These are phyloP conservation scores for Synergus laeviventris DNA, from an alignment of 2,888 invertebrate species.

Conservation along the genomic window DNA sequence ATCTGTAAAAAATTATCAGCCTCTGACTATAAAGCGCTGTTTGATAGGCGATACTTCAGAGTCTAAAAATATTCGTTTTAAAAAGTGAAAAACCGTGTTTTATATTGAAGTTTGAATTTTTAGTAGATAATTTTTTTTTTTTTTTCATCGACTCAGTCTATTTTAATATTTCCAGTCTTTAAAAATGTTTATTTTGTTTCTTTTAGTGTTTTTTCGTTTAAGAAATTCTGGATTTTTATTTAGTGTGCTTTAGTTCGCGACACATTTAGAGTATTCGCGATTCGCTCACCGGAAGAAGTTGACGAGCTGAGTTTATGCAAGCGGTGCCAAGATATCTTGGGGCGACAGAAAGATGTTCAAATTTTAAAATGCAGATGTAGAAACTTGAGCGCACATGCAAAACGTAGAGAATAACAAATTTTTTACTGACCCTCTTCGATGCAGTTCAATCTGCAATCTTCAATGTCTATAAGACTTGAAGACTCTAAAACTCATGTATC, in stretches of 20 bases:
- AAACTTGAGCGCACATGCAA: neutral
- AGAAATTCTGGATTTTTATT: neutral
- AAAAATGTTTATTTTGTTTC: neutral
- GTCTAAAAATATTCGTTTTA: slow-evolving; percentile 18
- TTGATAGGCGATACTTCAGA: neutral
- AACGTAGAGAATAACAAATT: no score
- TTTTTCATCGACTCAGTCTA: no score
- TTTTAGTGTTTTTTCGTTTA: neutral
- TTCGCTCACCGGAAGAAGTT: slow-evolving; percentile 36
- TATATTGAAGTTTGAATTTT: neutral
- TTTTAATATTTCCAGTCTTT: neutral
- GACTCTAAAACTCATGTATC: neutral
- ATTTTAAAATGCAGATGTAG: neutral
- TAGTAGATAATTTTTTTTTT: no score
- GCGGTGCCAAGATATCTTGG: slow-evolving; percentile 45
- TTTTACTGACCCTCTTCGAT: neutral
- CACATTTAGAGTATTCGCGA: slow-evolving; percentile 26
- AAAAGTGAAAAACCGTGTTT: slow-evolving; percentile 9
- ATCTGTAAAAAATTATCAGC: slow-evolving; percentile 28
- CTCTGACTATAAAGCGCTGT: neutral
- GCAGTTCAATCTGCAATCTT: neutral
- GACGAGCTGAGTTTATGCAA: slow-evolving; percentile 48
- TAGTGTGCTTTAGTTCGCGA: slow-evolving; percentile 9
- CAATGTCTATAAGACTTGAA: neutral
- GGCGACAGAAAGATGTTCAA: slow-evolving; percentile 48